Evolutionary conservation across 2,113 vertebrate genomes (phyloP).

Genomic region (Microcebus jonahi): DNA sequence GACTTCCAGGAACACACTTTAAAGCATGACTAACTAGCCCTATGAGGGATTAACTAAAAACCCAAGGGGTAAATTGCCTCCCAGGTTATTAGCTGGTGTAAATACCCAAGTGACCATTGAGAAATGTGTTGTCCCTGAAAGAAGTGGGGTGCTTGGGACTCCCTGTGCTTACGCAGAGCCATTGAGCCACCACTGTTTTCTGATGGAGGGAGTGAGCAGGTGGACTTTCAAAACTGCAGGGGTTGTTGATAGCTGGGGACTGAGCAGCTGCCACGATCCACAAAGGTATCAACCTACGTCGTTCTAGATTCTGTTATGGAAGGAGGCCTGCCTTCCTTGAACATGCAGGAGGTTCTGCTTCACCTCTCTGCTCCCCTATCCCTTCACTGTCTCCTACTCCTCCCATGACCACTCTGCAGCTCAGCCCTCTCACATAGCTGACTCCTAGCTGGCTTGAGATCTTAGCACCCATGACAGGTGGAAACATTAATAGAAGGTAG

Average conservation of each 20-base stretch:
- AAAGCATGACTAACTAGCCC: neutral
- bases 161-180: accelerated
- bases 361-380: neutral
- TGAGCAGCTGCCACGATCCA: accelerated
- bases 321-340: too few species aligned
- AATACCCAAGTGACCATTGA: accelerated
- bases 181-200: accelerated
- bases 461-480: neutral
- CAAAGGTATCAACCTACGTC: accelerated
- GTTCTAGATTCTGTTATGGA: accelerated
- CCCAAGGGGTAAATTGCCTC: too few species aligned
- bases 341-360: accelerated
- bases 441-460: neutral
- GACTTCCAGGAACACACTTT: neutral
- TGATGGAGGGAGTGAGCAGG: too few species aligned
- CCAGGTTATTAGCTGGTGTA: accelerated
- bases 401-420: too few species aligned
- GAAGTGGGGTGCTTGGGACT: too few species aligned
- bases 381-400: neutral
- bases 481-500: neutral
- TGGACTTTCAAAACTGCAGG: neutral
- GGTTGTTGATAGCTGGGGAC: neutral
- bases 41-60: neutral
- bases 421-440: neutral
- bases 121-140: too few species aligned